These are phyloP conservation scores for Vireo altiloquus DNA, from an alignment of 2,113 vertebrate genomes.

Conservation along the genomic window DNA sequence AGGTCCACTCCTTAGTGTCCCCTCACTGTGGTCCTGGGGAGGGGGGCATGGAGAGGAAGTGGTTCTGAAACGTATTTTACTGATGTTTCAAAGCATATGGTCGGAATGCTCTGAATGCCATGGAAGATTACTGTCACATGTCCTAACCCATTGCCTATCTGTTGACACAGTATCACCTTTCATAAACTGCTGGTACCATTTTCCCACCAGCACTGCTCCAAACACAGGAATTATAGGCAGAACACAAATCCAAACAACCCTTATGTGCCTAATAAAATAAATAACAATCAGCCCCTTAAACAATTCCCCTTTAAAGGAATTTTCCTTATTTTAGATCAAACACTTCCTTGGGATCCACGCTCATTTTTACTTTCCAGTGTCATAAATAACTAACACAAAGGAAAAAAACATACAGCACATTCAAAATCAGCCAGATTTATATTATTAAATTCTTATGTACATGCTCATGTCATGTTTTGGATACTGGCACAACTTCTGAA, in stretches of 20 bases:
- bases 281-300: not conserved
- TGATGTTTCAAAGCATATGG: constrained; percentile 51
- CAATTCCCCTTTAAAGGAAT: not conserved
- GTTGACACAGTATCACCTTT: constrained; percentile 54
- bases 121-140: constrained; percentile 50
- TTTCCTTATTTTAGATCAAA: constrained; percentile 14
- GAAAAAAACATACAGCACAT: not conserved
- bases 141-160: not conserved
- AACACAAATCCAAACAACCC: constrained; percentile 30
- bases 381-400: not conserved
- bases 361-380: not conserved
- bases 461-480: not conserved
- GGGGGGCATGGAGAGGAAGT: not conserved
- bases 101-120: constrained; percentile 11
- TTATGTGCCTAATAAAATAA: constrained; percentile 47
- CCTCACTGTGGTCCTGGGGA: not conserved
- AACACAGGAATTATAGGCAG: constrained; percentile 40
- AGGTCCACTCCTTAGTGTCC: not conserved
- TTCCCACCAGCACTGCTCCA: constrained; percentile 21
- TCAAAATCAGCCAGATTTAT: not conserved
- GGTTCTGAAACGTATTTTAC: constrained; percentile 26
- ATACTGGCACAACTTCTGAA: not conserved
- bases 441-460: not conserved
- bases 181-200: constrained; percentile 54
- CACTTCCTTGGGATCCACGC: not conserved